phyloP scores from a whole-genome alignment of 2,888 invertebrate species.

The Priapulus caudatus region DNA sequence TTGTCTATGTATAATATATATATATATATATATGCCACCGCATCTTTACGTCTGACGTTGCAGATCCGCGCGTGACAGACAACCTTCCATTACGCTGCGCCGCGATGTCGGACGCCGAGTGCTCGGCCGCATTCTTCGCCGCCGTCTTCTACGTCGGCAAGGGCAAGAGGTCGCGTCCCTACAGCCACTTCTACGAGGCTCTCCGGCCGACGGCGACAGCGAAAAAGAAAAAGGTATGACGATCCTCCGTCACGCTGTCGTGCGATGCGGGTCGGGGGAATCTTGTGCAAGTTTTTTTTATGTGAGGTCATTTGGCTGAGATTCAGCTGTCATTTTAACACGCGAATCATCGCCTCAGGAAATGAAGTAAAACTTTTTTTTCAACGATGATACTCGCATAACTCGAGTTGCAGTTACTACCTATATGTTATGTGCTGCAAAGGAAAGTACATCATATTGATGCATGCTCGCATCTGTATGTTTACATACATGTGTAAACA shows the following conservation, averaged over 20 bases:
- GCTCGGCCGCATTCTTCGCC: conserved; percentile 63
- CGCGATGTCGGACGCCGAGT: conserved; percentile 19
- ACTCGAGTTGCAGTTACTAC: too few relatives aligned
- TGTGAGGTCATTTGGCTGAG: background rate
- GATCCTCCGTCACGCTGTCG: background rate
- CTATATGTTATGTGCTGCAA: too few relatives aligned
- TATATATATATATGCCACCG: too few relatives aligned
- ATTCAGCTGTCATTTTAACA: too few relatives aligned
- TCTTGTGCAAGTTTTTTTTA: background rate
- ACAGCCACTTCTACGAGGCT: conserved; percentile 81
- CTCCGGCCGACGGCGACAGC: background rate
- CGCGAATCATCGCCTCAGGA: too few relatives aligned
- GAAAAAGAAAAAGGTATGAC: background rate
- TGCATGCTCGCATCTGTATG: too few relatives aligned
- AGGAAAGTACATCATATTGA: too few relatives aligned
- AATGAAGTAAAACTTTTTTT: too few relatives aligned
- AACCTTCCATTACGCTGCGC: conserved; percentile 53
- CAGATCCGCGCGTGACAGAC: conserved; percentile 66
- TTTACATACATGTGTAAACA: too few relatives aligned
- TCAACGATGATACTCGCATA: too few relatives aligned
- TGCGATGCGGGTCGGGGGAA: background rate
- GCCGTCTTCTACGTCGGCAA: conserved; percentile 93
- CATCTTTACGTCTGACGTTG: too few relatives aligned
- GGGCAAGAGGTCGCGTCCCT: conserved; percentile 75
- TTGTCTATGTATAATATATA: too few relatives aligned